These are phyloP conservation scores for Dicrostonyx torquatus DNA, from an alignment of 2,797 vertebrate genomes.

Conservation along the genomic window DNA sequence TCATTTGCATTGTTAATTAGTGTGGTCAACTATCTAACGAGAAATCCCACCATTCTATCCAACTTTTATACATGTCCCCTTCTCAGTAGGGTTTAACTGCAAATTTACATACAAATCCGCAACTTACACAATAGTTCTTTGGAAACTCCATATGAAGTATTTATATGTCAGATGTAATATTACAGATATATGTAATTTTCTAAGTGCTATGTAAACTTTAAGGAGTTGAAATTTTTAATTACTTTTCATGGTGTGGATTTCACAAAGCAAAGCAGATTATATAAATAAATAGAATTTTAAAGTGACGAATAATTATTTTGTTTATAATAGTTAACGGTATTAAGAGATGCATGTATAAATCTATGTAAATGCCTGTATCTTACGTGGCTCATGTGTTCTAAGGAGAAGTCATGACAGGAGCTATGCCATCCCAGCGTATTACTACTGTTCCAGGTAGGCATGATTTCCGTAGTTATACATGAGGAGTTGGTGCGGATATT, in stretches of 20 bases:
- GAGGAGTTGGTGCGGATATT: slow-evolving; percentile 37
- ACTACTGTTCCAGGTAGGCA: slow-evolving; percentile 28
- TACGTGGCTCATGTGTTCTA: slow-evolving; percentile 35
- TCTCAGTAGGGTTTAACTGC: slow-evolving; percentile 53
- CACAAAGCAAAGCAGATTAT: slow-evolving; percentile 39
- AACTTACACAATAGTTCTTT: slow-evolving; percentile 36
- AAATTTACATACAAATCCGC: slow-evolving; percentile 58
- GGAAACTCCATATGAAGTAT: slow-evolving; percentile 12
- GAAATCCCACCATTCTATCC: slow-evolving; percentile 44
- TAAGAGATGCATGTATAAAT: not conserved
- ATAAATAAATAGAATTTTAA: slow-evolving; percentile 59
- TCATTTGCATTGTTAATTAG: slow-evolving; percentile 60
- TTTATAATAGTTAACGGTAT: not conserved
- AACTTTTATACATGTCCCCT: slow-evolving; percentile 38
- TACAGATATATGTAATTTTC: slow-evolving; percentile 19
- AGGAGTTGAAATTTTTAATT: slow-evolving; percentile 62
- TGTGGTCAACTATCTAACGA: not conserved
- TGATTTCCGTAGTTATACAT: slow-evolving; percentile 43
- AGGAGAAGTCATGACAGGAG: slow-evolving; percentile 57
- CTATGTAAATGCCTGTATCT: slow-evolving; percentile 28
- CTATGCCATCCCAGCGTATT: not conserved
- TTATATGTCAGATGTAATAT: slow-evolving; percentile 16
- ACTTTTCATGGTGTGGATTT: not conserved
- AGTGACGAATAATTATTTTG: slow-evolving; percentile 34
- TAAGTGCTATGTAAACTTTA: slow-evolving; percentile 39